These are phyloP conservation scores for Amblyjoppa proteus DNA, from an alignment of 2,888 invertebrate species.

Conservation along the genomic window DNA sequence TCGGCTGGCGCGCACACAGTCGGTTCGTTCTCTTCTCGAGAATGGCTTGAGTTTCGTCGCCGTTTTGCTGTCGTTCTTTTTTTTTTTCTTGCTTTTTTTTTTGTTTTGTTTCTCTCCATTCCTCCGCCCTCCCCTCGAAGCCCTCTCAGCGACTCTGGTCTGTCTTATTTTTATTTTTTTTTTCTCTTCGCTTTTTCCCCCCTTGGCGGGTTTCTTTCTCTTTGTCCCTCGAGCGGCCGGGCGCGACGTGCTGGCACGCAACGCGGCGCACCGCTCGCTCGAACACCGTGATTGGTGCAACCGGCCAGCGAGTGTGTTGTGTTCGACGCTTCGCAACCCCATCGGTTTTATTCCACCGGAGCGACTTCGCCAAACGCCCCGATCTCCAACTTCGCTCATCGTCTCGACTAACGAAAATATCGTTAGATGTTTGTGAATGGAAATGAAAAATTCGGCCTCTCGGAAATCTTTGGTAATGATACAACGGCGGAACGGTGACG, in stretches of 20 bases:
- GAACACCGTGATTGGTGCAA: slow-evolving; percentile 78
- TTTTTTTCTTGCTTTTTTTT: slow-evolving; percentile 44
- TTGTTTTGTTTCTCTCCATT: slow-evolving; percentile 34
- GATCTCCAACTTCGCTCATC: slow-evolving; percentile 1
- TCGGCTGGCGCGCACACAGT: slow-evolving; percentile 56
- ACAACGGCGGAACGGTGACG: slow-evolving; percentile 19
- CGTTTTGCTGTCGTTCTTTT: slow-evolving; percentile 72
- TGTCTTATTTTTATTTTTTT: slow-evolving; percentile 52
- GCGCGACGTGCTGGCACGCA: slow-evolving; percentile 81
- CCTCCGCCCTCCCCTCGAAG: slow-evolving; percentile 7
- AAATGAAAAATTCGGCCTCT: slow-evolving; percentile 8
- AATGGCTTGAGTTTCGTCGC: slow-evolving; percentile 74
- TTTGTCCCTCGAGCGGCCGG: slow-evolving; percentile 75
- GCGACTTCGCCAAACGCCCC: slow-evolving; percentile 67
- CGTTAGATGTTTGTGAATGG: not conserved
- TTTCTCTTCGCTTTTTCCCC: slow-evolving; percentile 45
- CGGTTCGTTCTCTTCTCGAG: slow-evolving; percentile 60
- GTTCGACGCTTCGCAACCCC: slow-evolving; percentile 59
- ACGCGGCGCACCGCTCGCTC: slow-evolving; percentile 74
- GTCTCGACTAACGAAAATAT: slow-evolving; percentile 43
- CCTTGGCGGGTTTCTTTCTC: slow-evolving; percentile 61
- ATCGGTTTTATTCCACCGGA: slow-evolving; percentile 65
- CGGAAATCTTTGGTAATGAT: slow-evolving; percentile 4
- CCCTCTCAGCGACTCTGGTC: slow-evolving; percentile 49
- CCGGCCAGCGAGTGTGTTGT: slow-evolving; percentile 65